Evolutionary conservation across 2,797 vertebrate species (phyloP).

Genomic region (Karalla daura): DNA sequence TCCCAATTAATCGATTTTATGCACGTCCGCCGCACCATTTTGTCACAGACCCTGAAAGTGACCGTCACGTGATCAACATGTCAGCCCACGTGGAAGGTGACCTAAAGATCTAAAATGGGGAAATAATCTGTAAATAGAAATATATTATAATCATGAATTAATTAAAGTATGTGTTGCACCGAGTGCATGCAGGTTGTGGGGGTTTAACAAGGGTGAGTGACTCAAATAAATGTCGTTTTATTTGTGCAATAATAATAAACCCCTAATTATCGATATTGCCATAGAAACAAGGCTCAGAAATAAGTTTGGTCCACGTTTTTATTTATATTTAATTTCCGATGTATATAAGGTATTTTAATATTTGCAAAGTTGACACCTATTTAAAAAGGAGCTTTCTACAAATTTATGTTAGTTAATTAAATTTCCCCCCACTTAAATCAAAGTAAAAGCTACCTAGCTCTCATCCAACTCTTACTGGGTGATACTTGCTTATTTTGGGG

Average conservation of each 20-base stretch:
- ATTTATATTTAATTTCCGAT: background rate
- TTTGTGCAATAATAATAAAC: background rate
- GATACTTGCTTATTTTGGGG: too few relatives aligned
- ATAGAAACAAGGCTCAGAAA: too few relatives aligned
- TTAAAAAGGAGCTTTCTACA: too few relatives aligned
- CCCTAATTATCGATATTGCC: background rate
- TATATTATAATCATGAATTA: background rate
- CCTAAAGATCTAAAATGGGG: background rate
- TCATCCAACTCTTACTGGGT: too few relatives aligned
- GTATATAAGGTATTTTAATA: background rate
- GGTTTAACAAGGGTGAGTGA: background rate
- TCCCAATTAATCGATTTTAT: slow-evolving; percentile 56
- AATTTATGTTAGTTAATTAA: too few relatives aligned
- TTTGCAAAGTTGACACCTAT: too few relatives aligned
- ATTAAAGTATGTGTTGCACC: background rate
- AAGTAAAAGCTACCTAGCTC: too few relatives aligned
- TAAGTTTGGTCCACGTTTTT: background rate
- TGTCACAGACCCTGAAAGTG: slow-evolving; percentile 40
- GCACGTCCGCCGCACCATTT: slow-evolving; percentile 43
- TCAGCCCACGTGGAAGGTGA: background rate
- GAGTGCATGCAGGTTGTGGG: background rate
- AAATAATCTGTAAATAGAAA: background rate
- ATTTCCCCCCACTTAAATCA: too few relatives aligned
- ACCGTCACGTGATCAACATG: background rate
- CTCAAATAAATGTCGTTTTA: background rate